Percentiles rank a stretch among this genome's conserved stretches.
phyloP scores from a whole-genome alignment of 1,140 invertebrate genomes.

The Orchesella cincta region DNA sequence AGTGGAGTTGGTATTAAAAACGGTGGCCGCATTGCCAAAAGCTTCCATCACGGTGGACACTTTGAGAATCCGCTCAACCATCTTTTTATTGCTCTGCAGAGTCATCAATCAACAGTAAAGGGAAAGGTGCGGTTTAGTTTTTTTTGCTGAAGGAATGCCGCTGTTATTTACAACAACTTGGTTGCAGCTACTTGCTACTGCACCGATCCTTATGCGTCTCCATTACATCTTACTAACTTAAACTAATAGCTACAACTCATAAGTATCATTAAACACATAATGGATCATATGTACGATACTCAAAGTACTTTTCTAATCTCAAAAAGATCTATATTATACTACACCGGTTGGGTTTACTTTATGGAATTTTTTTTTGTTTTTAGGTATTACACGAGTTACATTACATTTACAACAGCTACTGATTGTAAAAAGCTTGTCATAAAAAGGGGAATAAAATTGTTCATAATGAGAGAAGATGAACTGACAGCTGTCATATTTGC shows the following conservation, averaged over 20 bases:
- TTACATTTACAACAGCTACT: constrained; percentile 12
- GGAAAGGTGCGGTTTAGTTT: constrained; percentile 1
- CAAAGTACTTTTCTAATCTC: too few relatives aligned
- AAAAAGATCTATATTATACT: too few relatives aligned
- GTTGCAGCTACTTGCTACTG: constrained; percentile 5
- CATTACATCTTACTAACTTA: too few relatives aligned
- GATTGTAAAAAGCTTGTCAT: constrained; percentile 28
- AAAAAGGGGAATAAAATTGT: constrained; percentile 21
- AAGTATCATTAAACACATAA: too few relatives aligned
- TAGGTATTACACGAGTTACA: constrained; percentile 8
- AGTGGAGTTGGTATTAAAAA: constrained; percentile 82
- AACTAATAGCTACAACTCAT: too few relatives aligned
- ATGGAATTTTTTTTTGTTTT: too few relatives aligned
- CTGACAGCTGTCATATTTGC: constrained; percentile 42
- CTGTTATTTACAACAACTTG: constrained; percentile 23
- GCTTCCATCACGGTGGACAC: constrained; percentile 75
- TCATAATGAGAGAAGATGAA: constrained; percentile 30
- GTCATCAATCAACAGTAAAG: constrained; percentile 26
- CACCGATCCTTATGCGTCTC: too few relatives aligned
- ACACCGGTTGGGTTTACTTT: too few relatives aligned
- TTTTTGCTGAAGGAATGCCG: not conserved
- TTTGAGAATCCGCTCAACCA: constrained; percentile 70
- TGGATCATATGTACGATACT: too few relatives aligned
- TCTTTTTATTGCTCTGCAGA: constrained; percentile 58
- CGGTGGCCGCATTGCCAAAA: constrained; percentile 80